Evolutionary conservation across 1,140 invertebrate genomes (phyloP).

Genomic region (Bombus cullumanus): DNA sequence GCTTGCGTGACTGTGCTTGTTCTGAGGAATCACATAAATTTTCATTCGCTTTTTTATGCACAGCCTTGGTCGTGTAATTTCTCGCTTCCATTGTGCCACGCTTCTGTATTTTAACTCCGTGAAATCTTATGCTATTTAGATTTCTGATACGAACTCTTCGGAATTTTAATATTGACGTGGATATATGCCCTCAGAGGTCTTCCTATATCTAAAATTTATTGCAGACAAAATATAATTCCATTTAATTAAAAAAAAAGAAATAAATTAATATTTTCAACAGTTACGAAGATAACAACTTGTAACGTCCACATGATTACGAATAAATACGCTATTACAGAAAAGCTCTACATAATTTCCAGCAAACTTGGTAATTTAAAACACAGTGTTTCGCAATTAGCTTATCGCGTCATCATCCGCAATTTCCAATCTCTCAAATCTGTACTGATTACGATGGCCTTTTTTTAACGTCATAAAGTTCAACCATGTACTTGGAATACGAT

Average conservation of each 20-base stretch:
- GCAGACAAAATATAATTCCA: not conserved
- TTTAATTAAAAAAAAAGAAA: not conserved
- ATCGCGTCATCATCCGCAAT: not conserved
- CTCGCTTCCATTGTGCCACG: not conserved
- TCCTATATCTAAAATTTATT: not conserved
- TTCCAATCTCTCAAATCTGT: slow-evolving; percentile 9
- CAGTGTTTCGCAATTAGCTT: not conserved
- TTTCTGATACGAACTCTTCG: too few relatives aligned
- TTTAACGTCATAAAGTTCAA: slow-evolving; percentile 13
- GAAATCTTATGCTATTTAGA: too few relatives aligned
- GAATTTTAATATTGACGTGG: too few relatives aligned
- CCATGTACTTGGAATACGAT: not conserved
- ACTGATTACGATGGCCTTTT: not conserved
- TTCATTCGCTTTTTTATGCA: not conserved
- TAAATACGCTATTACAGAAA: not conserved
- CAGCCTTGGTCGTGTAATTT: not conserved
- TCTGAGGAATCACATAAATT: not conserved
- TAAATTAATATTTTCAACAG: not conserved
- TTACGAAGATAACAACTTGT: not conserved
- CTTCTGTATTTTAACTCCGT: not conserved
- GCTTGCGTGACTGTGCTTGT: not conserved
- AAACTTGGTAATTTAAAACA: not conserved
- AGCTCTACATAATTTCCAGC: too few relatives aligned
- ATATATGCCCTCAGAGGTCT: not conserved
- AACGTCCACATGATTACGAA: not conserved